Evolutionary conservation across 2,888 invertebrate genomes (phyloP).

Genomic region (Apodemia mormo): DNA sequence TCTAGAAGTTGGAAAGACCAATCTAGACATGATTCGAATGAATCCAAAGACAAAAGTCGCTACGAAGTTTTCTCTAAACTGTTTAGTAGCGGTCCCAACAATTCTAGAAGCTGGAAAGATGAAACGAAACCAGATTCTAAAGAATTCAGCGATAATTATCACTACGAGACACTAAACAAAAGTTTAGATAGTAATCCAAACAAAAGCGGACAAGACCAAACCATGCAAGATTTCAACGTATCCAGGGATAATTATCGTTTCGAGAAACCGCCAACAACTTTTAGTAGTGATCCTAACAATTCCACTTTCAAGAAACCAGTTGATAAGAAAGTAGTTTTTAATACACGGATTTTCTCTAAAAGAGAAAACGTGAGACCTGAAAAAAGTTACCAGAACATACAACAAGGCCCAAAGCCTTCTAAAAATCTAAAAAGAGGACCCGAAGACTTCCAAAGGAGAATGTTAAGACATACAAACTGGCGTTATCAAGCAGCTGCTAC

Average conservation of each 20-base stretch:
- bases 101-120: not conserved
- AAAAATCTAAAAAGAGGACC: not conserved
- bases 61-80: not conserved
- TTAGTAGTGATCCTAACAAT: not conserved
- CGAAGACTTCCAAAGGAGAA: not conserved
- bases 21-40: not conserved
- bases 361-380: not conserved
- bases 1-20: not conserved
- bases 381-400: not conserved
- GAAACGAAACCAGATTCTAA: not conserved
- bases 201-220: not conserved
- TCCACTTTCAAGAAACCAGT: not conserved
- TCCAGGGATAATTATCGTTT: not conserved
- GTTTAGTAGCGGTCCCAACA: not conserved
- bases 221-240: not conserved
- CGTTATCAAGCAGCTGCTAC: slow-evolving; percentile 24
- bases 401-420: not conserved
- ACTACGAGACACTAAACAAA: not conserved
- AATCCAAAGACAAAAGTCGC: not conserved
- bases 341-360: not conserved
- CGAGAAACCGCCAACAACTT: not conserved
- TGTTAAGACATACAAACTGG: slow-evolving; percentile 20
- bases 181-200: not conserved
- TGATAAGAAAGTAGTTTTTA: not conserved
- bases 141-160: not conserved